Evolutionary conservation across 2,797 vertebrate genomes (phyloP).

Genomic region (Xyrichtys novacula): DNA sequence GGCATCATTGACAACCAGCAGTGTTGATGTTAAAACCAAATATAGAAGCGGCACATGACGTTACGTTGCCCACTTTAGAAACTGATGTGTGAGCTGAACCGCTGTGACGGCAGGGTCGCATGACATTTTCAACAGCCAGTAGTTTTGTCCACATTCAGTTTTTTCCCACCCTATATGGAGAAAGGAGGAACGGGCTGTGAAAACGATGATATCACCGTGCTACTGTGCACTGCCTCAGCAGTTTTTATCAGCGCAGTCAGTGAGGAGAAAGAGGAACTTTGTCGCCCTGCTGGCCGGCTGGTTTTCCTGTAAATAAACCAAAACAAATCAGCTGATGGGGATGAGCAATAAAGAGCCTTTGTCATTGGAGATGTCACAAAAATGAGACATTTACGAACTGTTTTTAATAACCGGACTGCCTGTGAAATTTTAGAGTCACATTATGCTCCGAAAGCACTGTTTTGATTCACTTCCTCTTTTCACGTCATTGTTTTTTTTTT

Average conservation of each 20-base stretch:
- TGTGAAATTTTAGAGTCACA: conserved; percentile 7
- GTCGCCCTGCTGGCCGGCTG: conserved; percentile 13
- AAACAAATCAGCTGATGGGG: neutral
- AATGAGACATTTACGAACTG: neutral
- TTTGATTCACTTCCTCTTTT: conserved; percentile 70
- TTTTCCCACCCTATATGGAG: conserved; percentile 34
- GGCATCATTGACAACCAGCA: conserved; percentile 59
- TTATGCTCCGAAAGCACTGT: conserved; percentile 20
- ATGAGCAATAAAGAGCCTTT: neutral
- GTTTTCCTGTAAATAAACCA: conserved; percentile 23
- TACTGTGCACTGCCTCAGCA: conserved; percentile 39
- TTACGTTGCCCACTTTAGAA: conserved; percentile 73
- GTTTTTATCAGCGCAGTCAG: conserved; percentile 43
- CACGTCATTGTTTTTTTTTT: conserved; percentile 68
- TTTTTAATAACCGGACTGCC: neutral
- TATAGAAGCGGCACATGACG: conserved; percentile 65
- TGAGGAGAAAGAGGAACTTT: conserved; percentile 32
- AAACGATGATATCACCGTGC: conserved; percentile 46
- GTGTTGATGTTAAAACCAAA: conserved; percentile 76
- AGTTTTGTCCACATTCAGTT: conserved; percentile 3
- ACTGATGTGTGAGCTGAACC: conserved; percentile 43
- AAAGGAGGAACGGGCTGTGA: conserved; percentile 35
- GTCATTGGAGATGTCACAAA: neutral
- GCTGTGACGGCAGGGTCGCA: conserved; percentile 69
- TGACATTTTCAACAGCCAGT: conserved; percentile 79